Evolutionary conservation across 92 coral and sea anemone genomes (phyloP).

Genomic region (Meandrina meandrites): DNA sequence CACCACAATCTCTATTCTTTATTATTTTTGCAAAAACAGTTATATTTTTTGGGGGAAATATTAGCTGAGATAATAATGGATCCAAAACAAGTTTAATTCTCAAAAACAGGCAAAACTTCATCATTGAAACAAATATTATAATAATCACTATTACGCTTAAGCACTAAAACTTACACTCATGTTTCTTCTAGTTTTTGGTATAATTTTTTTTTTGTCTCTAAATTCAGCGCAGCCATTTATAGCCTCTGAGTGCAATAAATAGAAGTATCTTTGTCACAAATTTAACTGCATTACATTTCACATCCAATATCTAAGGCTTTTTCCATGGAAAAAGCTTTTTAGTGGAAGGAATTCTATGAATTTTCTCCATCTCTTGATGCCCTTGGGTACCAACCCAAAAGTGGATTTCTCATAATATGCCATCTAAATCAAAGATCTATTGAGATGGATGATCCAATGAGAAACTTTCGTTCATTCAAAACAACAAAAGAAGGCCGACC

Average conservation of each 20-base stretch:
- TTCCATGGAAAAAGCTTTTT: neutral
- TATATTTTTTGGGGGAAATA: too few relatives aligned
- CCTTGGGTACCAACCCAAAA: constrained; percentile 32
- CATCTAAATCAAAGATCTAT: neutral
- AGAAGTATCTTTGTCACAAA: neutral
- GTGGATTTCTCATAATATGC: constrained; percentile 7
- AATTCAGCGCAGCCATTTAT: neutral
- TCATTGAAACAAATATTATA: neutral
- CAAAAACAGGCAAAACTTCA: neutral
- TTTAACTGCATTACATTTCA: neutral
- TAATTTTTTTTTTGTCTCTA: neutral
- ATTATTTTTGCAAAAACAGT: too few relatives aligned
- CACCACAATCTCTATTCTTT: too few relatives aligned
- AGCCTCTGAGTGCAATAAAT: neutral
- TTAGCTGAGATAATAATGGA: too few relatives aligned
- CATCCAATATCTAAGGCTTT: neutral
- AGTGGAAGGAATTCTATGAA: constrained; percentile 30
- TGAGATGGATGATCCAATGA: neutral
- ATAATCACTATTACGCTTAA: neutral
- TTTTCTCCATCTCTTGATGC: constrained; percentile 10
- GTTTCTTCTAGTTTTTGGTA: neutral
- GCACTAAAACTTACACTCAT: neutral
- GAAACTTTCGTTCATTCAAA: neutral
- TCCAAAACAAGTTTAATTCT: too few relatives aligned
- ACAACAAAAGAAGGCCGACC: neutral